Percentiles rank a stretch among this genome's conserved stretches.
Conservation (phyloP, 2,888 invertebrate species). For the Amphipoea oculea region DNA sequence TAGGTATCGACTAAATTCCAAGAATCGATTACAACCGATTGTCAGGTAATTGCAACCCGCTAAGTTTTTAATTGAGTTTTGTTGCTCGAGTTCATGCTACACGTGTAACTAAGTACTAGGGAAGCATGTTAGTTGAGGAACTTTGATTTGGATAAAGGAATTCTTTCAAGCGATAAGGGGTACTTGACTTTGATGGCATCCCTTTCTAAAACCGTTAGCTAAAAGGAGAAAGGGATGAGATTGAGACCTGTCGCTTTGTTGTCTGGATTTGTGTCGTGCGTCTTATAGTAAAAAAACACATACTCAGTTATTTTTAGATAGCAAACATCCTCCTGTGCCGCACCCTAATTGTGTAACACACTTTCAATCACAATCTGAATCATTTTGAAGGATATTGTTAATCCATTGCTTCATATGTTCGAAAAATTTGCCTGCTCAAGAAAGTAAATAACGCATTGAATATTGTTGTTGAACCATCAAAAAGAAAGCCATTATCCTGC, state of each 20-base stretch:
- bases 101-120: slow-evolving; percentile 36
- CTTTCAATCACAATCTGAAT: no score
- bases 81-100: slow-evolving; percentile 7
- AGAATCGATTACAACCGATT: slow-evolving; percentile 46
- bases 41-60: slow-evolving; percentile 37
- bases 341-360: no score
- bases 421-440: no score
- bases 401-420: no score
- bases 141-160: slow-evolving; percentile 14
- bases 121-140: slow-evolving; percentile 7
- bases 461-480: background rate
- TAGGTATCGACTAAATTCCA: slow-evolving; percentile 21
- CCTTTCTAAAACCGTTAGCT: background rate
- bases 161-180: slow-evolving; percentile 12
- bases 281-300: background rate
- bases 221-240: background rate
- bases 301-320: background rate
- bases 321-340: no score
- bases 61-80: slow-evolving; percentile 32
- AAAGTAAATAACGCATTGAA: background rate
- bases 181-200: background rate
- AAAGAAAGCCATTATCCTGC: background rate
- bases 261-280: no score
- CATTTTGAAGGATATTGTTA: no score
- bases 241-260: background rate